Evolutionary conservation across 2,113 vertebrate species (phyloP).

Genomic region (Ceratotherium simum): DNA sequence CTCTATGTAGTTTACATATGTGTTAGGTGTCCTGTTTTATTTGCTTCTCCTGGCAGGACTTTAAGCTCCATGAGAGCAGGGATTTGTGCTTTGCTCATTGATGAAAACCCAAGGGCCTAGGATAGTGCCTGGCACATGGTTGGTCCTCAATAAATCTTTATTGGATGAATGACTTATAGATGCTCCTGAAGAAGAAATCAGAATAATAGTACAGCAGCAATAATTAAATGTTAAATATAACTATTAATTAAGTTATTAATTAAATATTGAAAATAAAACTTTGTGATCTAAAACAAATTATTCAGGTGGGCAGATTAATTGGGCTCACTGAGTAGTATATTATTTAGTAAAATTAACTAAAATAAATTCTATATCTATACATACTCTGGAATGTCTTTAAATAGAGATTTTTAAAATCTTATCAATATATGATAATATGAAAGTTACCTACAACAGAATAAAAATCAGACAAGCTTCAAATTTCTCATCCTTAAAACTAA

Average conservation of each 20-base stretch:
- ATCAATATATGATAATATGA: not conserved
- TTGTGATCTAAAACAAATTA: slow-evolving; percentile 6
- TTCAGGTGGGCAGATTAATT: not conserved
- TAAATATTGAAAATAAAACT: not conserved
- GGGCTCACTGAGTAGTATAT: not conserved
- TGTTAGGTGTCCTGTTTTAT: not conserved
- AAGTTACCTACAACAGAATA: slow-evolving; percentile 5
- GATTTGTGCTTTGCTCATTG: not conserved
- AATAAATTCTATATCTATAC: not conserved
- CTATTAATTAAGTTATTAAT: not conserved
- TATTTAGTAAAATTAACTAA: not conserved
- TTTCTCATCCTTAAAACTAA: not conserved
- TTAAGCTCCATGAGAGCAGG: not conserved
- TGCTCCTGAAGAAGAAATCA: not conserved
- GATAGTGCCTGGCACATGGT: not conserved
- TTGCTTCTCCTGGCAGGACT: not conserved
- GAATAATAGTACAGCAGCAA: not conserved
- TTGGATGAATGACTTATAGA: not conserved
- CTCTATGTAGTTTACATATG: not conserved
- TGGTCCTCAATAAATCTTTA: not conserved
- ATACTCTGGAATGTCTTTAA: slow-evolving; percentile 1
- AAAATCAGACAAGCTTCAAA: slow-evolving; percentile 42
- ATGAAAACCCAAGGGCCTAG: not conserved
- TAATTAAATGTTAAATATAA: not conserved
- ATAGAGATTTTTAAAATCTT: not conserved